Conservation (phyloP, 1,140 invertebrate genomes). For the Drosophila pachea region DNA sequence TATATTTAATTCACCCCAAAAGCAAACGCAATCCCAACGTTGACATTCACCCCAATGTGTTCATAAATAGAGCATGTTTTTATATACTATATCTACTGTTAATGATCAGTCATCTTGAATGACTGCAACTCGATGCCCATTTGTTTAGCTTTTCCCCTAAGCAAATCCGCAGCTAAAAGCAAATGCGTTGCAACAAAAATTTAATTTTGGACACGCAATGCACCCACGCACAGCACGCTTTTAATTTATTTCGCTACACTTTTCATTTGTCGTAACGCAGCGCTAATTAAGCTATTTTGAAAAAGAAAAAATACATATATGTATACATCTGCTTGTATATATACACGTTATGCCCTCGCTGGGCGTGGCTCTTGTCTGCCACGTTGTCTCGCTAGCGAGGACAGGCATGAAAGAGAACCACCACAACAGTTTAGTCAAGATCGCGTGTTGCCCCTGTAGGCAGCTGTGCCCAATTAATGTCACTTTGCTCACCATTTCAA, state of each 20-base stretch:
- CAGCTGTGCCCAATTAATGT: constrained; percentile 71
- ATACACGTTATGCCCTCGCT: constrained; percentile 3
- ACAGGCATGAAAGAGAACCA: constrained; percentile 4
- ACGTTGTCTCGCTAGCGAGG: constrained; percentile 45
- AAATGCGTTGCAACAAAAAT: constrained; percentile 19
- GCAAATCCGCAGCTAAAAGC: constrained; percentile 37
- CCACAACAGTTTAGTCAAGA: constrained; percentile 39
- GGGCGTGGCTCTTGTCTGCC: constrained; percentile 52
- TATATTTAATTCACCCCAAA: not conserved
- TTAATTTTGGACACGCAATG: constrained; percentile 37
- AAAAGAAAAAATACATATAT: constrained; percentile 9
- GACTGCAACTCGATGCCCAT: constrained; percentile 1
- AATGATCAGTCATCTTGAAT: constrained; percentile 13
- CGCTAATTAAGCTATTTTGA: constrained; percentile 74
- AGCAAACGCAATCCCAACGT: not conserved
- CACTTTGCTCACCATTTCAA: constrained; percentile 50
- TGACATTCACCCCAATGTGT: constrained; percentile 13
- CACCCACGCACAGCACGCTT: constrained; percentile 37
- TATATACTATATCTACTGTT: constrained; percentile 3
- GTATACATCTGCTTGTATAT: constrained; percentile 3
- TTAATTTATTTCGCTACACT: constrained; percentile 60
- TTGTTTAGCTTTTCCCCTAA: constrained; percentile 7
- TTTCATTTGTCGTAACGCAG: constrained; percentile 52
- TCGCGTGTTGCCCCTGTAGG: constrained; percentile 51
- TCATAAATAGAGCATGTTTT: constrained; percentile 8